phyloP scores from a whole-genome alignment of 2,113 vertebrate species.

The Ciconia maguari region DNA sequence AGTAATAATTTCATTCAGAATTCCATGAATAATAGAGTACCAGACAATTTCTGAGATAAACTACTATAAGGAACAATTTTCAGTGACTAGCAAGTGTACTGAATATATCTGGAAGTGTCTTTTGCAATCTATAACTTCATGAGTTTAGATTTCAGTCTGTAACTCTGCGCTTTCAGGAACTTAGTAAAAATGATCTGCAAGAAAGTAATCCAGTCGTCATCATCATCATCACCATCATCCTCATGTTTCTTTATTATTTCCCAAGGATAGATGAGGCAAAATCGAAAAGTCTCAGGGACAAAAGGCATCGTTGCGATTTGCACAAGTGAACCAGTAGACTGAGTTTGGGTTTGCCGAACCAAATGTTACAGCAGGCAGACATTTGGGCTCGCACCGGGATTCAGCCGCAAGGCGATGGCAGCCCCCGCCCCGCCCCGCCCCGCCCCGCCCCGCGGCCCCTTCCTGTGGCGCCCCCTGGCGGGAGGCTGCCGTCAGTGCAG shows the following conservation, averaged over 20 bases:
- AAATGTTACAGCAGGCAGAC: not conserved
- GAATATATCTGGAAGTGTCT: not conserved
- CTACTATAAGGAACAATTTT: not conserved
- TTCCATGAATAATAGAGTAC: not conserved
- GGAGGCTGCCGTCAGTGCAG: not conserved
- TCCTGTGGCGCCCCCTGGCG: not conserved
- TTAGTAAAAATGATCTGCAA: not conserved
- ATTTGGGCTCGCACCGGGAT: too few species aligned
- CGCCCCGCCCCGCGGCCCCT: too few species aligned
- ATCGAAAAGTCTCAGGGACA: not conserved
- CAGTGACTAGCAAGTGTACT: not conserved
- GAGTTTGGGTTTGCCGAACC: not conserved
- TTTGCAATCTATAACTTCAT: not conserved
- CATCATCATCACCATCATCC: not conserved
- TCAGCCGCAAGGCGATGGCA: too few species aligned
- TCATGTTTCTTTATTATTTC: not conserved
- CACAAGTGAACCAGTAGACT: not conserved
- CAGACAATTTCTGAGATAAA: not conserved
- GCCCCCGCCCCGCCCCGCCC: too few species aligned
- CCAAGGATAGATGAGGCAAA: not conserved
- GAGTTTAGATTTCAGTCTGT: not conserved
- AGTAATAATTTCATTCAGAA: conserved; percentile 1
- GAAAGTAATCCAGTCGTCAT: not conserved
- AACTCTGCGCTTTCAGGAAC: not conserved
- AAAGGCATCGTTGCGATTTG: not conserved